Conservation (phyloP, 2,888 invertebrate species). For the Drosophila siamana region DNA sequence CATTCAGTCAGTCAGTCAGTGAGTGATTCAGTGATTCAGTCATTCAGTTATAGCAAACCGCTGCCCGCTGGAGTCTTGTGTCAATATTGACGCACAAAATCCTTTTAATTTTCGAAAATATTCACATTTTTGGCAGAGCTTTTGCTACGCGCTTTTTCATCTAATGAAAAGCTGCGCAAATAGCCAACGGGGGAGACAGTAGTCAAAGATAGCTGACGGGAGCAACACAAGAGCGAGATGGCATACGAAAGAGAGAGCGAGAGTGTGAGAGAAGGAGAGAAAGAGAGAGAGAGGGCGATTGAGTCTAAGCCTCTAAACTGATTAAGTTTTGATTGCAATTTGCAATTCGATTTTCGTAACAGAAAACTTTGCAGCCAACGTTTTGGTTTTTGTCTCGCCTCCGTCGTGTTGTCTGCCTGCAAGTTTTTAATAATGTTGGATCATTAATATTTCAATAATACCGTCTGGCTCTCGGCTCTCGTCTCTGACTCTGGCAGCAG, state of each 20-base stretch:
- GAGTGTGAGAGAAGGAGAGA: background rate
- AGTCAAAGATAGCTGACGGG: background rate
- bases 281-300: slow-evolving; percentile 21
- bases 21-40: slow-evolving; percentile 11
- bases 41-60: slow-evolving; percentile 26
- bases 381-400: slow-evolving; percentile 3
- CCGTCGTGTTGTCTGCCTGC: slow-evolving; percentile 1
- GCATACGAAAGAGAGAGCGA: background rate
- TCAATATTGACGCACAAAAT: slow-evolving; percentile 76
- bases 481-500: slow-evolving; percentile 60
- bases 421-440: slow-evolving; percentile 63
- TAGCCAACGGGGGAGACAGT: slow-evolving; percentile 18
- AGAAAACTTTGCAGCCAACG: slow-evolving; percentile 55
- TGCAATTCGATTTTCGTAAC: slow-evolving; percentile 71
- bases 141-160: slow-evolving; percentile 51
- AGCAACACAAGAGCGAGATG: background rate
- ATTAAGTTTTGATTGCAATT: slow-evolving; percentile 80
- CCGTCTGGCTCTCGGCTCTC: slow-evolving; percentile 54
- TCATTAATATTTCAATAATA: slow-evolving; percentile 78
- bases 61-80: slow-evolving; percentile 65
- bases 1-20: slow-evolving; percentile 18
- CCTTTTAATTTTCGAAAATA: slow-evolving; percentile 78
- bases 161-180: slow-evolving; percentile 73
- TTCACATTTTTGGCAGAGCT: slow-evolving; percentile 58
- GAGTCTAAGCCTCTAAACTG: slow-evolving; percentile 73